phyloP scores from a whole-genome alignment of 2,888 invertebrate genomes.

The Monochamus alternatus region DNA sequence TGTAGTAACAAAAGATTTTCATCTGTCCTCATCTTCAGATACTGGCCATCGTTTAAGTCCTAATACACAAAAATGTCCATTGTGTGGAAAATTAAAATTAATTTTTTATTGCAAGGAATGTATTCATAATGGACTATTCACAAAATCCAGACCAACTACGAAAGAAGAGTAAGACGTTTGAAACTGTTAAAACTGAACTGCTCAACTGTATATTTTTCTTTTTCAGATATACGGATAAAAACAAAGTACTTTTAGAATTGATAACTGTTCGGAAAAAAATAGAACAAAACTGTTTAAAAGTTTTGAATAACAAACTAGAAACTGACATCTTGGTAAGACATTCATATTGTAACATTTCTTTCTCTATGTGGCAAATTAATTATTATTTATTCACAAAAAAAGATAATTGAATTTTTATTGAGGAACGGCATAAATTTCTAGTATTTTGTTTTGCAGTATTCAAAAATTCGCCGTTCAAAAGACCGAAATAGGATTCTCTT shows the following conservation, averaged over 20 bases:
- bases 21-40: slow-evolving; percentile 22
- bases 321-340: background rate
- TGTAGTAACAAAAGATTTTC: background rate
- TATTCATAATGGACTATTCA: background rate
- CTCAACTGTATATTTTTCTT: too few relatives aligned
- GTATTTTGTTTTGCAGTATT: background rate
- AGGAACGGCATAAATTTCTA: too few relatives aligned
- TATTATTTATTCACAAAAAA: too few relatives aligned
- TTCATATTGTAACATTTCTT: too few relatives aligned
- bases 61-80: slow-evolving; percentile 11
- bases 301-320: background rate
- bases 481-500: background rate
- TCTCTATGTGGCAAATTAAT: too few relatives aligned
- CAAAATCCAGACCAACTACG: background rate
- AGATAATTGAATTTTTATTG: too few relatives aligned
- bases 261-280: background rate
- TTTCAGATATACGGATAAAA: background rate
- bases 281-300: background rate
- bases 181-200: too few relatives aligned
- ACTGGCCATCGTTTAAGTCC: background rate
- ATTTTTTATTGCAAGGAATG: slow-evolving; percentile 2
- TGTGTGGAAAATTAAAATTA: background rate
- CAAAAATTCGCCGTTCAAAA: background rate
- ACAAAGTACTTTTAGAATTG: background rate
- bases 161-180: background rate